Base-by-base conservation (phyloP, 1,140 invertebrate genomes). In the Bombus ignitus region DNA sequence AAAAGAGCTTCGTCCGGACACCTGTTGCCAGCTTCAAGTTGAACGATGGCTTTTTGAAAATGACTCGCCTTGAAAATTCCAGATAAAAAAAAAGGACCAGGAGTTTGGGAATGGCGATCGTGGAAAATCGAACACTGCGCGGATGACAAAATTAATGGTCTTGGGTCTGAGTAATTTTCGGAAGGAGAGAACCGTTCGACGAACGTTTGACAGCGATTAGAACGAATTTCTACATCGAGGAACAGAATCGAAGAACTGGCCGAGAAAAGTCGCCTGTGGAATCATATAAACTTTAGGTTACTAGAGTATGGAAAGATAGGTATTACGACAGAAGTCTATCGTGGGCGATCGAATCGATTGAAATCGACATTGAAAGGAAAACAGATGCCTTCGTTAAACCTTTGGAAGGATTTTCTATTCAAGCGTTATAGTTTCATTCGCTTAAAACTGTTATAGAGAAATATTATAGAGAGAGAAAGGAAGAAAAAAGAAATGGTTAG, bases 11-110 rank as follows among this genome's bases (percentile, higher is more conserved):
- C 28, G 18, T 37, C 13, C 62, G 3, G 75, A 57, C 82, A 84
- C 82, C 82, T 84, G 82, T 84, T 84, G 82, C 82, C 75, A 71
- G 12, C 3, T 70, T 35, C 12, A 6, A 32, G 18, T 57, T 83
- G 65, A 47, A 39, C 53, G 47, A 77, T 57, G 44, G 18, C 53
- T 28, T 66, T 77, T 57, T 44, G 39, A 57, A 82, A 82, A 65
- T n/a, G n/a, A 18, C 47, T 22, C n/a, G 4, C 25, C 6, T 32
- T 2, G n/a, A 35, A n/a, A 44, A 32, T 44, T 18, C 47, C 47
- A 22, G 47, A 53, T 53, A 22, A 22, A 53, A 53, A 53, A 53
- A 53, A 8, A 22, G 47, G 18, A 42, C n/a, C 15, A 47, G 9
- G n/a, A 32, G 35, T 39, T 37, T 10, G 32, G 5, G 2, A 12